Conservation (phyloP, 2,113 vertebrate genomes). For the Microtus oregoni region DNA sequence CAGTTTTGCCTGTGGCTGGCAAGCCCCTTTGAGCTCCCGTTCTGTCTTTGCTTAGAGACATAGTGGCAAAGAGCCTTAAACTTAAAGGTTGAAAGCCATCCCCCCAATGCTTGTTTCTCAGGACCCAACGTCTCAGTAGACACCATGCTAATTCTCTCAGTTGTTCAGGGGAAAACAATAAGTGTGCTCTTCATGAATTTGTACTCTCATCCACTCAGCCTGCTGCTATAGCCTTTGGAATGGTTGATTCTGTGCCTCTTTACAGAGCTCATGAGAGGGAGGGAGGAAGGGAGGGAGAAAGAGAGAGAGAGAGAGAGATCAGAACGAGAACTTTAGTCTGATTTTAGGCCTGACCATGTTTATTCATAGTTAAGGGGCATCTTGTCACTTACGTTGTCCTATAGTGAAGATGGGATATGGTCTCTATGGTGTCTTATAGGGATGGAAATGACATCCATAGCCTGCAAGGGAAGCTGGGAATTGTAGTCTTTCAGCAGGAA, state of each 20-base stretch:
- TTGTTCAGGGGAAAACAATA: not conserved
- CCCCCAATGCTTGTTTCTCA: not conserved
- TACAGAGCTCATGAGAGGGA: not conserved
- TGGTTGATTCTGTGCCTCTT: not conserved
- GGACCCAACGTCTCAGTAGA: not conserved
- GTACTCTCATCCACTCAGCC: not conserved
- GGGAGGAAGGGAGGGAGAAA: not conserved
- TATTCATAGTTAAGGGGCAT: not conserved
- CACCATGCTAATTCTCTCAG: not conserved
- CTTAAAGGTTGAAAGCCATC: not conserved
- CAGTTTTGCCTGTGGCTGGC: not conserved
- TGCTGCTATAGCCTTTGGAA: not conserved
- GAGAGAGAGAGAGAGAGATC: fast-evolving
- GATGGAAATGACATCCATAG: not conserved
- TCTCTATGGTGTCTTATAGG: not conserved
- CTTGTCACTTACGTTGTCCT: not conserved
- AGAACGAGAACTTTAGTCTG: not conserved
- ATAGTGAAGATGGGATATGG: not conserved
- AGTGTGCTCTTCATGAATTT: not conserved
- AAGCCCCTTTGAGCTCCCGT: not conserved
- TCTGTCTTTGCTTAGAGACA: not conserved
- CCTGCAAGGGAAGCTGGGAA: not conserved
- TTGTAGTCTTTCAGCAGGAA: not conserved
- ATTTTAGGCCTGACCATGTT: not conserved
- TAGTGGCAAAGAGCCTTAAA: not conserved